phyloP scores from a whole-genome alignment of 2,888 invertebrate genomes.

The Tachina grossa region DNA sequence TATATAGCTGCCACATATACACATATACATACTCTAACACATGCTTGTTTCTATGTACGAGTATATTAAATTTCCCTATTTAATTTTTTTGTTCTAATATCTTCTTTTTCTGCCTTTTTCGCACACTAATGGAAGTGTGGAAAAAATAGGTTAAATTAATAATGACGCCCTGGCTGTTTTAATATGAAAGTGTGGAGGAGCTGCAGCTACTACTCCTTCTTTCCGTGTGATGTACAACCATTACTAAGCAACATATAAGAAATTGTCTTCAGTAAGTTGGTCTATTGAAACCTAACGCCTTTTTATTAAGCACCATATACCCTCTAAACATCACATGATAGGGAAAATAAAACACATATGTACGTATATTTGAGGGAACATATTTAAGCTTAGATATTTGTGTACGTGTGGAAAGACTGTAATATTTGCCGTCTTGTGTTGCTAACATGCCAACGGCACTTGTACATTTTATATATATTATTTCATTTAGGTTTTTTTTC shows the following conservation, averaged over 20 bases:
- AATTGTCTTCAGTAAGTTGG: constrained; percentile 60
- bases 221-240: constrained; percentile 33
- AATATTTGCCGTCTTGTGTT: constrained; percentile 51
- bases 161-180: constrained; percentile 77
- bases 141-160: constrained; percentile 79
- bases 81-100: constrained; percentile 49
- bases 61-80: constrained; percentile 65
- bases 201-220: constrained; percentile 38
- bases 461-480: constrained; percentile 63
- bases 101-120: constrained; percentile 35
- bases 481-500: constrained; percentile 42
- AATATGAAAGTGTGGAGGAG: constrained; percentile 29
- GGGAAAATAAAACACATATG: background rate
- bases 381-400: background rate
- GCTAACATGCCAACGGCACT: constrained; percentile 69
- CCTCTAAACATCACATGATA: constrained; percentile 37
- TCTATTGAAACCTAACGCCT: constrained; percentile 68
- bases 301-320: constrained; percentile 64
- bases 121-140: constrained; percentile 19
- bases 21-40: constrained; percentile 8
- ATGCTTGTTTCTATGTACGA: constrained; percentile 13
- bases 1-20: background rate
- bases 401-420: constrained; percentile 20
- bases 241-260: constrained; percentile 58
- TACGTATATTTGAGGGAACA: background rate